These are phyloP conservation scores for Corythucha ciliata DNA, from an alignment of 2,888 invertebrate species.

Conservation along the genomic window DNA sequence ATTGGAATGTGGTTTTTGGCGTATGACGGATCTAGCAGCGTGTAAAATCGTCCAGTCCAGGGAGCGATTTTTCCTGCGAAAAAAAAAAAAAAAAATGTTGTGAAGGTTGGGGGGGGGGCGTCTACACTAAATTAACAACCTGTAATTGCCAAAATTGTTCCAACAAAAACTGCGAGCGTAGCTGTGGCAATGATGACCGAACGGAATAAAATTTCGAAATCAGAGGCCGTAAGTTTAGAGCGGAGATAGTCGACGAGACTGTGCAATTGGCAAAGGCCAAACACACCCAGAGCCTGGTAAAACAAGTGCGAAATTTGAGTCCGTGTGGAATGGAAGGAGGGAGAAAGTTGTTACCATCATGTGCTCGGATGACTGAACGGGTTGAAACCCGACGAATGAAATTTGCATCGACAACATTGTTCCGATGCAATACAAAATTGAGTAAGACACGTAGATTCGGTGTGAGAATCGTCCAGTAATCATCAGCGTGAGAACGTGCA, in stretches of 20 bases:
- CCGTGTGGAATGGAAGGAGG: background rate
- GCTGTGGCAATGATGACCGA: constrained; percentile 60
- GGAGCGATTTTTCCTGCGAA: constrained; percentile 78
- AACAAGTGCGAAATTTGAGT: constrained; percentile 1
- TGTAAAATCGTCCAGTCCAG: constrained; percentile 97
- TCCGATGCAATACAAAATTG: constrained; percentile 86
- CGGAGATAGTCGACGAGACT: constrained; percentile 86
- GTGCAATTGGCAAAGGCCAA: constrained; percentile 92
- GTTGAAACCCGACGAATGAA: constrained; percentile 81
- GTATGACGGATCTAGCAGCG: constrained; percentile 89
- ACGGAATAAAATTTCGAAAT: constrained; percentile 75
- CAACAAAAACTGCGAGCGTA: constrained; percentile 51
- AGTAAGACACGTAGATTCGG: constrained; percentile 88
- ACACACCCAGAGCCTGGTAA: constrained; percentile 82
- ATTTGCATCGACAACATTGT: constrained; percentile 96
- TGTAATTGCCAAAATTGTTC: constrained; percentile 68
- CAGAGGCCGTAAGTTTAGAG: constrained; percentile 67
- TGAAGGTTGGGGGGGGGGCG: too few species aligned
- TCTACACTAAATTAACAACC: too few species aligned
- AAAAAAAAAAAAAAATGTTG: too few species aligned
- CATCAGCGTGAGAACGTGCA: constrained; percentile 90
- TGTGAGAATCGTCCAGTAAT: constrained; percentile 87
- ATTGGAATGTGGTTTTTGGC: constrained; percentile 98
- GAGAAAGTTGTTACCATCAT: constrained; percentile 66
- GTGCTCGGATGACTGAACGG: constrained; percentile 94